Percentiles rank a stretch among this genome's conserved stretches.
Conservation (phyloP, 1,140 invertebrate species). For the Drosophila funebris region DNA sequence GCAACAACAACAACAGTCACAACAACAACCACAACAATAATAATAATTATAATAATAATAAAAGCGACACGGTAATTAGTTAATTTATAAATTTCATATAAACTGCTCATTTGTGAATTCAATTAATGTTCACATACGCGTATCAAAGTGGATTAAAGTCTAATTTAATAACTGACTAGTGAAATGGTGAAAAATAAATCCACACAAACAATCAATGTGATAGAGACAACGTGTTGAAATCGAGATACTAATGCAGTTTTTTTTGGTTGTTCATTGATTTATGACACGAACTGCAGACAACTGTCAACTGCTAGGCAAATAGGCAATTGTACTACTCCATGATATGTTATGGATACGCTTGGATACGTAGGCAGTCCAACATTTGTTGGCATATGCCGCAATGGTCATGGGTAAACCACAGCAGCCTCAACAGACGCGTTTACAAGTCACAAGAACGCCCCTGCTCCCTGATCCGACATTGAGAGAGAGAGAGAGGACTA, state of each 20-base stretch:
- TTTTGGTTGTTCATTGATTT: conserved; percentile 55
- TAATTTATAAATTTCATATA: conserved; percentile 77
- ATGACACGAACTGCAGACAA: conserved; percentile 44
- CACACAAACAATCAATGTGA: conserved; percentile 15
- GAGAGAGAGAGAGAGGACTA: conserved; percentile 36
- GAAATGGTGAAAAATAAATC: background rate
- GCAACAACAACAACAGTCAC: conserved; percentile 4
- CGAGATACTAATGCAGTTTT: conserved; percentile 21
- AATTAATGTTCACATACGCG: conserved; percentile 71
- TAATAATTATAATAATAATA: conserved; percentile 46
- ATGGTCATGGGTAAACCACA: conserved; percentile 47
- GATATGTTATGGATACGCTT: conserved; percentile 41
- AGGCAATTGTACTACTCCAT: background rate
- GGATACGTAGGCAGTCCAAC: conserved; percentile 19
- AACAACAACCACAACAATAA: conserved; percentile 24
- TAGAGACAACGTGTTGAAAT: background rate
- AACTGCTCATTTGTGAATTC: conserved; percentile 78
- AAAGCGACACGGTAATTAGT: conserved; percentile 71
- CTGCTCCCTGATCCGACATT: conserved; percentile 45
- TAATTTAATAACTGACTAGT: conserved; percentile 70
- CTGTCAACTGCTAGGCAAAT: conserved; percentile 40
- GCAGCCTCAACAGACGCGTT: conserved; percentile 51
- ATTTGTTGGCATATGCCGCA: conserved; percentile 69
- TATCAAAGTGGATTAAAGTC: conserved; percentile 71
- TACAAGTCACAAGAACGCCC: conserved; percentile 61